Base-by-base conservation (phyloP, 2,888 invertebrate species). In the Cabera pusaria region DNA sequence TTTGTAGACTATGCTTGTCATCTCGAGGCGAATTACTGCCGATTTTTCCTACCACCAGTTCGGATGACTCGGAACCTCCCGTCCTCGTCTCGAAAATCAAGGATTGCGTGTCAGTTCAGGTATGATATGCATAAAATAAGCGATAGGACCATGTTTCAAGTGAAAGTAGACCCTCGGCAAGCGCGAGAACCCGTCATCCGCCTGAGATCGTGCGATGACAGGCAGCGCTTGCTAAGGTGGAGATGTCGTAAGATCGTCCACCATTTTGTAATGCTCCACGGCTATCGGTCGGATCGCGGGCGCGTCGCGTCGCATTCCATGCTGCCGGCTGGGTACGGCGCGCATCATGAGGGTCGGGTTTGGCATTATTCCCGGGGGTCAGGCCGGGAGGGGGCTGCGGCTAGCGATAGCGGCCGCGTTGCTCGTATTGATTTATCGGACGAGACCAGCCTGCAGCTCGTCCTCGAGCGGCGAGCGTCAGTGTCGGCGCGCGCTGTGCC, bases 51-150 rank as follows among this genome's bases (percentile, higher is more conserved):
- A 82, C 83, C 75, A 86, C 83, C 89, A 87, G 86, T 85, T 81
- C 83, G 74, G 85, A 83, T 82, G 85, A 83, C 72, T 71, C 82
- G 72, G 88, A 88, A 70, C 73, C 90, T 76, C 69, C 77, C 78
- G 77, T 89, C 68, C 85, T 93, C 60, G 91, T 88, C 47, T 88
- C 88, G 52, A 93, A 92, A 89, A 93, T 94, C 71, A 90, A 90
- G 69, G 90, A 90, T 66, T 92, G 91, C 66, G 85, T 94, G 56
- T 90, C 92, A 41, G 90, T 94, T 49, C 90, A 93, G 91, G 94
- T 93, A 83, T 73, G 91, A 84, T 71, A 64, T 67, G 49, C 66
- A 48, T 58, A 63, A 71, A 77, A 73, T 77, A 71, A 69, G 65
- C 59, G 60, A 57, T 66, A 69, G 57, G 71, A 62, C 63, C 69